Base-by-base conservation (phyloP, 92 coral and sea anemone species). In the Zoanthus sociatus region DNA sequence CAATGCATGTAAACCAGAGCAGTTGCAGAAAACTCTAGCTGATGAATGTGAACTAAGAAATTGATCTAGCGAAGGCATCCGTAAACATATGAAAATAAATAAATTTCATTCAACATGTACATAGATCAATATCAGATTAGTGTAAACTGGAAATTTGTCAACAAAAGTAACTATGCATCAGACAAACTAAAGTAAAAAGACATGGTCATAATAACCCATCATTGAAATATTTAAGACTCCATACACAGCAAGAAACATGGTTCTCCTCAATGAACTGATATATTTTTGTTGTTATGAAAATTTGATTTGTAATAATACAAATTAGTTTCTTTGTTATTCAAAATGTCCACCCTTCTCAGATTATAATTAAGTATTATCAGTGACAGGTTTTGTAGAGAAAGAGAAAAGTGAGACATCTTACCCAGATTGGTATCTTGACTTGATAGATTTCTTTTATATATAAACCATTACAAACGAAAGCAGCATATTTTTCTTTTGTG, bases 171-270 rank as follows among this genome's bases (percentile, higher is more conserved):
- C 73, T 68, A 26, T 68, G 46, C 15, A 26, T 68, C 73, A 68
- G 73, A 68, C 73, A 68, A 68, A 18, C 30, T 68, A 68, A 10
- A 68, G 73, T 68, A 68, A 68, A 66, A 71, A 33, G 76, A 32
- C 76, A 71, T 71, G 76, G 44, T 71, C 76, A 71, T 71, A 71
- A 71, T 51, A 33, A 71, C 42, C 76, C 76, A 71, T 71, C 76
- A 11, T 71, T 71, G 76, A 71, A 71, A 71, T 71, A 71, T 69
- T 69, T 69, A 69, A 69, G 73, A 69, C 73, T 69, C 5, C 45
- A 69, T 69, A 64, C 70, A 30, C 26, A 67, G 72, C 72, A 67
- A 20, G 72, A 67, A 67, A 67, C 11, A 7, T 67, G 72, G 42
- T 67, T 67, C 72, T 5, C 42, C 76, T 20, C 20, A 13, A 71